Base-by-base conservation (phyloP, 2,888 invertebrate species). In the Rhodophaea formosa region DNA sequence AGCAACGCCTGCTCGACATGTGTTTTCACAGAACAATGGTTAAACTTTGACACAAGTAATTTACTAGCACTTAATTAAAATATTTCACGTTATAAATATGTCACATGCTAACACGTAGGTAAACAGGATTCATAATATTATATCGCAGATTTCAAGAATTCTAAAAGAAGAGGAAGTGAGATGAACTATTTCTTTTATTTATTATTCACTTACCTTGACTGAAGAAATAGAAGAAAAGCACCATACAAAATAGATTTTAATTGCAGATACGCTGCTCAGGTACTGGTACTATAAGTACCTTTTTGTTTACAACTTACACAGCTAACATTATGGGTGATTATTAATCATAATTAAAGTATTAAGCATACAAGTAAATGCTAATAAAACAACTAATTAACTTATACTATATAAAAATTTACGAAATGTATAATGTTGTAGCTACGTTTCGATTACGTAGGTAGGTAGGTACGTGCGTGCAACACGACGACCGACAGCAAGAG, bases 1-100 rank as follows among this genome's bases (percentile, higher is more conserved):
- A n/a, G n/a, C 3, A 44, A 45, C 32, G 12, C 30, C 15, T 35
- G 16, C 16, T n/a, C 45, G 7, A 55, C 45, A 44, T 16, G 14
- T 43, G 46, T 52, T 44, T 53, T 30, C 46, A 51, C 32, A 39
- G 35, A 52, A 45, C 54, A 54, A 55, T 49, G 39, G 43, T 23
- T 45, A 54, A 58, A 52, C 30, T 53, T 42, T 42, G 52, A 56
- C 43, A 52, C 55, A 12, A 56, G 42, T 52, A 39, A 46, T 55
- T 52, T n/a, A 51, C 51, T 44, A 54, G 46, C 15, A 23, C 39
- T 47, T 49, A 32, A 15, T 14, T 58, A 32, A 58, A 52, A 23
- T 57, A 53, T 46, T 51, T 51, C 35, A 35, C 51, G 51, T 39
- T 51, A 16, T 12, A 46, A 51, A 39, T 51, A 51, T 51, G 51